A percentile compares a stretch with the other conserved stretches of the same genome.
Evolutionary conservation across 2,888 invertebrate species (phyloP).

Genomic region (Halocaridina rubra): DNA sequence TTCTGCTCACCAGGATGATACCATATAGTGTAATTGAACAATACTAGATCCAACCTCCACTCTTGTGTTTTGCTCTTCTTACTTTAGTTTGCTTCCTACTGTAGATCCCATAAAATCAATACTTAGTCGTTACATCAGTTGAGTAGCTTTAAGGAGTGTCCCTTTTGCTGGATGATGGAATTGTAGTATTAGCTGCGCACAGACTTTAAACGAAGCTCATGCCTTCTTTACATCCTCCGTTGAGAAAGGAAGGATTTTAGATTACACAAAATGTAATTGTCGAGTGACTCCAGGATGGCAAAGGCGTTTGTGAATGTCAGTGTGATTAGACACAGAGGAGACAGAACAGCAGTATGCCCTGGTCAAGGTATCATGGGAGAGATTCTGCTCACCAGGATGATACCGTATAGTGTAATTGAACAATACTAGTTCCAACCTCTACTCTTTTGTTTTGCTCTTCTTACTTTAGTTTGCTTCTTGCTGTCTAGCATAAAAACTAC

Average conservation of each 20-base stretch:
- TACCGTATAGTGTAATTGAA: no score
- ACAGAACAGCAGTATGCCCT: no score
- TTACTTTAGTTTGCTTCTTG: no score
- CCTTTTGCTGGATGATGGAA: neutral
- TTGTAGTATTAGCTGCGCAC: constrained; percentile 27
- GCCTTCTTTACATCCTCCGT: no score
- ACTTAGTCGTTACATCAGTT: constrained; percentile 63
- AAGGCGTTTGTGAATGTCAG: constrained; percentile 37
- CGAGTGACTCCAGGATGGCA: constrained; percentile 44
- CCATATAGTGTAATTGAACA: no score
- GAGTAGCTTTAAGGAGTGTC: constrained; percentile 63
- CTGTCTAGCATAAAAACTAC: no score
- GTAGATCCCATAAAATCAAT: constrained; percentile 64
- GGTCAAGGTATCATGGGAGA: constrained; percentile 48
- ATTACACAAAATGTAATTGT: constrained; percentile 49
- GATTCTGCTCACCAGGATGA: constrained; percentile 45
- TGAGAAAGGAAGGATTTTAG: no score
- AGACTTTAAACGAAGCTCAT: constrained; percentile 28
- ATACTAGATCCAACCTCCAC: no score
- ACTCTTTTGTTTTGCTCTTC: constrained; percentile 59
- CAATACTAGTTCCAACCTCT: no score
- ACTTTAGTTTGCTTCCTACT: no score
- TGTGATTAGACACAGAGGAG: no score
- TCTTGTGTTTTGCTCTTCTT: constrained; percentile 63
- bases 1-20: constrained; percentile 50